Evolutionary conservation across 2,113 vertebrate genomes (phyloP).

Genomic region (Macaca fascicularis): DNA sequence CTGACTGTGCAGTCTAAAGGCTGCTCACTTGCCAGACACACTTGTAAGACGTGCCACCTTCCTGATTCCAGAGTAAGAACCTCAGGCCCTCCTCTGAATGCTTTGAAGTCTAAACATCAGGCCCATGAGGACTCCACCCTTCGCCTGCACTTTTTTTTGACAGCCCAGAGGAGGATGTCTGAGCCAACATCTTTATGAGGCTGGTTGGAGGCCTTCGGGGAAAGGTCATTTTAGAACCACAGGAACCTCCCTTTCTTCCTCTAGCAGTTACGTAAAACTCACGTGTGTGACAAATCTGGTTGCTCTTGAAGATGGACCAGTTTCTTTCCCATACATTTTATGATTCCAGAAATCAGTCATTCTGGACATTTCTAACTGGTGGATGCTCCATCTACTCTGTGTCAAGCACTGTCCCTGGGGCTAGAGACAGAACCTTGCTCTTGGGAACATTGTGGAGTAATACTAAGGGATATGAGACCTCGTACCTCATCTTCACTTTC

Average conservation of each 20-base stretch:
- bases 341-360: neutral
- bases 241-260: neutral
- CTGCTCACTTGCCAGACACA: neutral
- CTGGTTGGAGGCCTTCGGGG: neutral
- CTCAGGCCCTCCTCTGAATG: neutral
- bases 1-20: neutral
- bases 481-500: neutral
- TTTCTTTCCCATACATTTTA: neutral
- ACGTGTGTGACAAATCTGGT: neutral
- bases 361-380: neutral
- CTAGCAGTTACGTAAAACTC: no score
- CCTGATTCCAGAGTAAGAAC: neutral
- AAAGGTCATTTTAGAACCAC: neutral
- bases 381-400: neutral
- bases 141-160: neutral
- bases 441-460: neutral
- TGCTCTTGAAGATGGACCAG: neutral
- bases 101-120: neutral
- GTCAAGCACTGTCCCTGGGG: neutral
- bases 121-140: no score
- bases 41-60: neutral
- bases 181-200: fast-evolving
- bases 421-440: neutral
- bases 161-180: neutral
- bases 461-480: no score